Conservation (phyloP, 2,113 vertebrate species). For the Hystrix brachyura region DNA sequence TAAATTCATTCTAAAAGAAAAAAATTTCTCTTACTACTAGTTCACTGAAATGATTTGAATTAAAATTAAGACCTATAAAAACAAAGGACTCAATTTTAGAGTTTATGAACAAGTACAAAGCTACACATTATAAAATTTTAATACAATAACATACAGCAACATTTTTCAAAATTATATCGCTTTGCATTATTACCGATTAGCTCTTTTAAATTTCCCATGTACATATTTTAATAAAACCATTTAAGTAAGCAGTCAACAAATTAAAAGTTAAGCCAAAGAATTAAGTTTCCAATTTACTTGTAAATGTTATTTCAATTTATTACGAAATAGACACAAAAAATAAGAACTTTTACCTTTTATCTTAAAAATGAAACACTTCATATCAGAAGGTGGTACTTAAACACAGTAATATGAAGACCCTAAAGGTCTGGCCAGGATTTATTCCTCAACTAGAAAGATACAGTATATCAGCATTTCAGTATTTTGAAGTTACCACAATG, state of each 20-base stretch:
- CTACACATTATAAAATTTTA: conserved; percentile 53
- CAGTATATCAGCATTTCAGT: background rate
- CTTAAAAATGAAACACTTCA: conserved; percentile 43
- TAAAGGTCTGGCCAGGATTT: background rate
- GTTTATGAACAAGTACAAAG: conserved; percentile 64
- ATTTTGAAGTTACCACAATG: conserved; percentile 35
- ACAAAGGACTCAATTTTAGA: conserved; percentile 34
- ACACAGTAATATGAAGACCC: background rate
- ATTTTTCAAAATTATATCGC: conserved; percentile 42
- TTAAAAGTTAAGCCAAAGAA: conserved; percentile 61
- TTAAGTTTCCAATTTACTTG: conserved; percentile 32
- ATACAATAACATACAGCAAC: background rate
- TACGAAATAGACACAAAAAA: conserved; percentile 62
- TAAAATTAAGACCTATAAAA: conserved; percentile 66
- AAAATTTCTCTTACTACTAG: background rate
- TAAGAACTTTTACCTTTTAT: conserved; percentile 8
- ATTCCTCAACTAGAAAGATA: background rate
- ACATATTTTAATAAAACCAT: conserved; percentile 55
- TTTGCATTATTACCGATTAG: conserved; percentile 33
- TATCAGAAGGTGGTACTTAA: conserved; percentile 31
- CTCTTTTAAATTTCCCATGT: conserved; percentile 41
- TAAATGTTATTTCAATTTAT: conserved; percentile 44
- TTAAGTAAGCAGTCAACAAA: conserved; percentile 41
- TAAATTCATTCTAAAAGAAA: conserved; percentile 44
- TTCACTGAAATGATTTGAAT: conserved; percentile 53